Evolutionary conservation across 2,113 vertebrate species (phyloP), one percentile per base, ranked within the genome.

Genomic region (Nycticebus coucang): DNA sequence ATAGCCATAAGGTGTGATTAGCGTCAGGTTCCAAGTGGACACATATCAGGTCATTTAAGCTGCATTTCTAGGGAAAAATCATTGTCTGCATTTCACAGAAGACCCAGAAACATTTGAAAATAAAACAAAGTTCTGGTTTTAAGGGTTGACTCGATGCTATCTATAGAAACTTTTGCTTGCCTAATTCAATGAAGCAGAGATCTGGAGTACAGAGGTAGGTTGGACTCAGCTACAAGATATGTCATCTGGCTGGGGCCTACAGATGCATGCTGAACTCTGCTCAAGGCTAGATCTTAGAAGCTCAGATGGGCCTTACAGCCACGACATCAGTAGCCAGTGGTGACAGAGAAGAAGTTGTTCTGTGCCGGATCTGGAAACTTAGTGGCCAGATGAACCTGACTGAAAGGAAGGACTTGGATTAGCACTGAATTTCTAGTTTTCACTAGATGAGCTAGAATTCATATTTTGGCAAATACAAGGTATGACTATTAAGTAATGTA

Each of bases 401-500:
- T 26, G 15, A 91, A 94, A 17, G 37, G 4, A 50, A 82, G 22
- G 50, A 64, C 37, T 77, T 93, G 21, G 28, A 26, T 92, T 86
- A 75, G 17, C 8, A 21, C 26, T 62, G 24, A 41, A 33, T 64
- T 1, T 41, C 7, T 81, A 74, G 62, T n/a, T 24, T 93, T 92
- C 7, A 37, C 18, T 80, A 72, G 22, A 79, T 79, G 8, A 87
- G 24, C 24, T 75, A 77, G 21, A 79, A 85, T 45, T 85, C 83
- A 14, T 94, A 75, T 85, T 93, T 87, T 80, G 64, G 71, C 68
- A 93, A 55, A 66, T 83, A n/a, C 19, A 89, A 81, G 11, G 3
- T 84, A 95, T 24, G 64, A 89, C 10, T 83, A 28, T 86, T 91
- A 96, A 69, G 50, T 91, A 69, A 87, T 66, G 9, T 17, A n/a